Evolutionary conservation across 2,888 invertebrate genomes (phyloP).

Genomic region (Amphiduros pacificus): DNA sequence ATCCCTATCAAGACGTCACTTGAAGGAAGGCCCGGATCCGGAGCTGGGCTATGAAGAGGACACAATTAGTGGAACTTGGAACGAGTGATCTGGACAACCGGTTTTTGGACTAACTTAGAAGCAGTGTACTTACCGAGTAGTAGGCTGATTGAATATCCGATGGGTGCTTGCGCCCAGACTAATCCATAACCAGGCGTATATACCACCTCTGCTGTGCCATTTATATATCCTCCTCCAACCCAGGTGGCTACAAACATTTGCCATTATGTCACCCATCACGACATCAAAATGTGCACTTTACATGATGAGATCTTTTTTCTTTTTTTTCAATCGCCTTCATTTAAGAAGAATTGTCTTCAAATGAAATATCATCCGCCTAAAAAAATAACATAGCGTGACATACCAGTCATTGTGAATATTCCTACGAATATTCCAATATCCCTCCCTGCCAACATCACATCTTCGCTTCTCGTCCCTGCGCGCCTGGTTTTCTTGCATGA

Average conservation of each 20-base stretch:
- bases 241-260: conserved; percentile 77
- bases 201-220: conserved; percentile 96
- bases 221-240: conserved; percentile 99
- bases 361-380: not conserved
- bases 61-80: too few species aligned
- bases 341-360: too few species aligned
- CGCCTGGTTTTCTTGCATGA: conserved; percentile 33
- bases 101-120: too few species aligned
- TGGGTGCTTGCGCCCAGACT: conserved; percentile 98
- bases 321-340: not conserved
- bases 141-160: conserved; percentile 94
- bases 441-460: conserved; percentile 45
- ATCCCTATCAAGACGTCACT: too few species aligned
- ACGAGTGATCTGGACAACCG: too few species aligned
- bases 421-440: conserved; percentile 42
- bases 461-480: conserved; percentile 32
- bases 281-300: not conserved
- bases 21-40: too few species aligned
- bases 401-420: conserved; percentile 54
- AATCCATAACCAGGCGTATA: conserved; percentile 74
- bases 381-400: not conserved
- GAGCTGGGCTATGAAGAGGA: too few species aligned
- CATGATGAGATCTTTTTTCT: not conserved
- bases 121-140: conserved; percentile 78
- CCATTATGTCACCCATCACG: not conserved